Base-by-base conservation (phyloP, 2,113 vertebrate genomes). In the Tricholaema leucomelas region DNA sequence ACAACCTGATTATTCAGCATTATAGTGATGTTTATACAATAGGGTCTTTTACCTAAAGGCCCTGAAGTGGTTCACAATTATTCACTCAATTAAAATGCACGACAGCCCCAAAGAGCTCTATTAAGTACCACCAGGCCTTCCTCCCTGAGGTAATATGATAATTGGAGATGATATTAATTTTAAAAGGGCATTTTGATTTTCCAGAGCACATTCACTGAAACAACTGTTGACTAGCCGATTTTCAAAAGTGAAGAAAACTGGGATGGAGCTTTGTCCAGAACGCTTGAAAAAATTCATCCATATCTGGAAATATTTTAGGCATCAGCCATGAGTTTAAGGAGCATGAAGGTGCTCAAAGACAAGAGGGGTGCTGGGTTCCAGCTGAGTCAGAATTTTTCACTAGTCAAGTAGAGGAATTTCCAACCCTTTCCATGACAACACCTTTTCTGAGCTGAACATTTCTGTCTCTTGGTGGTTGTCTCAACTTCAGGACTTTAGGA, bases 1-100 rank as follows among this genome's bases (percentile, higher is more conserved):
- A 1, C 67, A 88, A 63, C 48, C 65, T 64, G 82, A 93, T 81
- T 96, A 86, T 87, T 93, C 90, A 90, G 82, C 78, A 74, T 73
- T 90, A 90, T 54, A 67, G 35, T 75, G 81, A 72, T 79, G 78
- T 95, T 95, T 95, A 50, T 75, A 81, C n/a, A 50, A 50, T 24
- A 93, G 58, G 87, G 55, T 63, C 80, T 89, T 92, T 91, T 87
- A 94, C 77, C 67, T 63, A 92, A 92, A 91, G 84, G 30, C 81
- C 86, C 92, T 74, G 87, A 92, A 95, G 92, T 82, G n/a, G 38
- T 93, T 73, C 56, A 89, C 88, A 96, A 92, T 84, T 95, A 95
- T 82, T 92, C 92, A 92, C 91, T 87, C 84, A 85, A 96, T 92
- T 95, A 93, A 96, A 96, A 96, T 89, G 92, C 91, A 94, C 86